Evolutionary conservation across 2,113 vertebrate species (phyloP), one percentile per base, ranked within the genome.

Genomic region (Melierax canorus): DNA sequence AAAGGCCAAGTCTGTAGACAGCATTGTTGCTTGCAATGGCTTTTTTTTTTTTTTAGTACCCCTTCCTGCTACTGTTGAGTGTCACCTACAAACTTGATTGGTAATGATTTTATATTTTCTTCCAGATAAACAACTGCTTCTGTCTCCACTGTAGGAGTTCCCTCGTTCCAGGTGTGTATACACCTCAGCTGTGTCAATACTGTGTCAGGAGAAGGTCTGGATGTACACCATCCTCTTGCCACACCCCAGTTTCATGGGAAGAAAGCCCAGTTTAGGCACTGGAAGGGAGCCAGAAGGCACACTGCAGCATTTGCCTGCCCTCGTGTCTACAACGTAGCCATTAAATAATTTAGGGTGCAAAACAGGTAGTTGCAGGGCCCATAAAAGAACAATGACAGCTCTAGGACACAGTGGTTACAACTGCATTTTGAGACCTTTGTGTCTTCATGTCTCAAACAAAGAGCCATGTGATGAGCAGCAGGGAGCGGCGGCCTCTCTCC

Each of bases 121-220:
- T 95, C 36, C 80, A 94, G 83, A 78, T 74, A 77, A 82, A 88
- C 85, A 83, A 69, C 30, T 84, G 58, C 53, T 92, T 51, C 39
- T 79, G 3, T 68, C 58, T 78, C 32, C 48, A 2, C 24, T 34
- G 84, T 82, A 68, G 89, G 87, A 94, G 73, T 88, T 92, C 75
- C 90, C 92, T 18, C 21, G 69, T 81, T 86, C 86, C 1, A 21
- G 64, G 88, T 95, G 64, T 60, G 90, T 50, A n/a, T 58, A 43
- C 78, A 39, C 84, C 82, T 81, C 62, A 69, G 69, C 62, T 8
- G 3, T 82, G 92, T 94, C 90, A 96, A 32, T 85, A 79, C 24
- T 90, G 74, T 84, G 66, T 91, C 74, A 85, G 93, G 93, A 91
- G 91, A 79, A 94, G 89, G 55, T 90, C 71, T 94, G 83, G 73